Percentiles rank a stretch among this genome's conserved stretches.
Conservation (phyloP, 2,113 vertebrate species). For the Smithornis capensis region DNA sequence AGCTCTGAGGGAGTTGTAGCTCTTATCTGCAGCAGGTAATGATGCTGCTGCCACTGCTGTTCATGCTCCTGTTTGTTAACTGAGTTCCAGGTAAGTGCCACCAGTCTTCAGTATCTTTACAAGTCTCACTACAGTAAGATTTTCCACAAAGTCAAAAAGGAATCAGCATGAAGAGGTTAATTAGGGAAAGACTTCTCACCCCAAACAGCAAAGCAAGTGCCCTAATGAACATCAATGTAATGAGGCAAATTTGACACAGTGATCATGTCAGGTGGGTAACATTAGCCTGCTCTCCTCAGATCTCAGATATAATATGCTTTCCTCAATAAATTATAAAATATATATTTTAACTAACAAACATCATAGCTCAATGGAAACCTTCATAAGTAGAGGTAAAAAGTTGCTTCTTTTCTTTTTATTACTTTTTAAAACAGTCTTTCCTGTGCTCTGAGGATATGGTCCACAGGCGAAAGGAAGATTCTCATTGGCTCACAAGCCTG, state of each 20-base stretch:
- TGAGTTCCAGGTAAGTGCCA: conserved; percentile 26
- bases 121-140: not conserved
- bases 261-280: not conserved
- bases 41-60: conserved; percentile 44
- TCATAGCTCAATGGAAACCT: not conserved
- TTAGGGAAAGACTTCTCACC: not conserved
- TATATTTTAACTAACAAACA: not conserved
- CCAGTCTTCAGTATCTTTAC: too few relatives aligned
- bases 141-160: not conserved
- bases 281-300: too few relatives aligned
- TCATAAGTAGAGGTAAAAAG: not conserved
- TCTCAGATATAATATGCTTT: too few relatives aligned
- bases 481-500: not conserved
- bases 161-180: not conserved
- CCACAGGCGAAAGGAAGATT: not conserved
- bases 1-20: not conserved
- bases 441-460: not conserved
- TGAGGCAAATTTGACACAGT: not conserved
- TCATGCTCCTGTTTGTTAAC: conserved; percentile 59
- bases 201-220: not conserved
- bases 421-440: not conserved
- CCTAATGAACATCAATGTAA: not conserved
- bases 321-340: not conserved
- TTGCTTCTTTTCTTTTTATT: not conserved
- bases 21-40: conserved; percentile 57